Conservation (phyloP, 1,140 invertebrate species). For the Papilio polyxenes region DNA sequence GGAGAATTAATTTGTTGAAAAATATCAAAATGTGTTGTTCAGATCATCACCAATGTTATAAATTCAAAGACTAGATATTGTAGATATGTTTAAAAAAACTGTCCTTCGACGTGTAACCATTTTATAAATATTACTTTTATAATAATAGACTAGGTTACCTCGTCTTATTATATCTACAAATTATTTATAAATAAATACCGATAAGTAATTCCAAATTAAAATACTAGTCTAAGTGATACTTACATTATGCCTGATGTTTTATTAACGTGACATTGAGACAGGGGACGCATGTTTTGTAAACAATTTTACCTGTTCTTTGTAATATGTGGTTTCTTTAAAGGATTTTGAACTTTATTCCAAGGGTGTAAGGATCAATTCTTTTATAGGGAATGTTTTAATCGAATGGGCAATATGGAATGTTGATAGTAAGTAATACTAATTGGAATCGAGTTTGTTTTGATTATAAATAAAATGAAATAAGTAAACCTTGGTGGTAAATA, state of each 20-base stretch:
- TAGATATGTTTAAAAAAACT: no score
- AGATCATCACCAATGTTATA: no score
- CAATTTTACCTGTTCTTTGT: constrained; percentile 15
- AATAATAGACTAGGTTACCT: neutral
- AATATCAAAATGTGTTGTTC: no score
- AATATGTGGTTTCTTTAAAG: neutral
- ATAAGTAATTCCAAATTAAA: neutral
- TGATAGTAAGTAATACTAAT: neutral
- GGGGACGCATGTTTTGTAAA: constrained; percentile 11
- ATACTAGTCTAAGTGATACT: neutral
- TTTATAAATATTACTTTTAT: no score
- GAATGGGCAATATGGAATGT: neutral
- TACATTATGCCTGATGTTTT: neutral
- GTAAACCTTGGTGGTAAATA: constrained; percentile 6
- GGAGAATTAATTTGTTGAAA: no score
- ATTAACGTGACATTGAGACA: constrained; percentile 33
- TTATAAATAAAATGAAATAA: neutral
- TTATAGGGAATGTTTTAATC: neutral
- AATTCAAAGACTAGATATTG: no score
- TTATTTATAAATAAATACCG: neutral
- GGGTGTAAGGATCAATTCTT: neutral
- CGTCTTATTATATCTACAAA: neutral
- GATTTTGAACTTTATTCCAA: constrained; percentile 15
- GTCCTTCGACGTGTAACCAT: no score
- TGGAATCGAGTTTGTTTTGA: neutral